Evolutionary conservation across 2,888 invertebrate genomes (phyloP), one percentile per base, ranked within the genome.

Genomic region (Cerastis rubricosa): DNA sequence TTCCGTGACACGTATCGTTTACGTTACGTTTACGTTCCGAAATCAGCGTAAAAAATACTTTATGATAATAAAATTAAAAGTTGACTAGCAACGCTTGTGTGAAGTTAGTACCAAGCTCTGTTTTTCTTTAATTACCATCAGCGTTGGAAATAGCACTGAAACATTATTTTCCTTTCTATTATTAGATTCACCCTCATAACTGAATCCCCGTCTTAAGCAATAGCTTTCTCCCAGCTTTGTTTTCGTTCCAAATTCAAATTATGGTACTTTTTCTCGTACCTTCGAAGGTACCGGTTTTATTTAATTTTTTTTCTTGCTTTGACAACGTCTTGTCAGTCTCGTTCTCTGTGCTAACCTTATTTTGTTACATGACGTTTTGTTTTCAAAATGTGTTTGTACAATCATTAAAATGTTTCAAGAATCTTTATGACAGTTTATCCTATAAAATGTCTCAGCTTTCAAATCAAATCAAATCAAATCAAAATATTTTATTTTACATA

Each of bases 191-290:
- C 59, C 54, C 71, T 69, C 61, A 61, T 69, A 84, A 84, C 64
- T 65, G 66, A 54, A 65, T 65, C 65, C 49, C n/a, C 40, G 65
- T 84, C 64, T 76, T 71, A 70, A 71, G 54, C 68, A 68, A 71
- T 63, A 64, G 71, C 67, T 74, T 69, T 71, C 29, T 47, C 29
- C 14, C 14, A 65, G 54, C 40, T 61, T 80, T 71, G 57, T 71
- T 80, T 71, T 71, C 57, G 25, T 74, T 71, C n/a, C 59, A 77
- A 83, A 79, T 82, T 84, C 29, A 79, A 82, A 78, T 82, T 40
- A 72, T 69, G n/a, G n/a, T 54, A 66, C 29, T n/a, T 61, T 72
- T 12, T 54, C 29, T 47, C 19, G 70, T 81, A 71, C 67, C 66
- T 81, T 49, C 57, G 61, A 54, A 47, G 69, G 35, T 72, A 72